These are phyloP conservation scores for Zaprionus nigranus DNA, from an alignment of 1,140 invertebrate genomes.

Conservation along the genomic window DNA sequence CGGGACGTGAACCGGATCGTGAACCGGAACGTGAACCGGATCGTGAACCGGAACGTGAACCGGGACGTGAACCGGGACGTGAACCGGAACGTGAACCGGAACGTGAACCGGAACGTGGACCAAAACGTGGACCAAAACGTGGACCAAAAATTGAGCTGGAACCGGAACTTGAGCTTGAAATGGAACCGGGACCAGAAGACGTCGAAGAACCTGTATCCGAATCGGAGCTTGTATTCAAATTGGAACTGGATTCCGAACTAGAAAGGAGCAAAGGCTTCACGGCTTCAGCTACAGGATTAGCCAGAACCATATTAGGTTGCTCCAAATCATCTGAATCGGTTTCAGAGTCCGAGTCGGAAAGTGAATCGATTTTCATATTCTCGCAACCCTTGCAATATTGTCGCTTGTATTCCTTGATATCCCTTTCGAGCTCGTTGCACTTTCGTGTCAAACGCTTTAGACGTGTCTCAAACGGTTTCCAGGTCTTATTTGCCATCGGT, in stretches of 20 bases:
- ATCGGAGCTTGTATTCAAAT: neutral
- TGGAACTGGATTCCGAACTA: neutral
- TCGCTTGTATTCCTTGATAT: neutral
- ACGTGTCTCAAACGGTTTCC: slow-evolving; percentile 3
- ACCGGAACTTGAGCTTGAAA: neutral
- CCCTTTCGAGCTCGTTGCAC: neutral
- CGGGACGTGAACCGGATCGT: neutral
- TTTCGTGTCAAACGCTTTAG: neutral
- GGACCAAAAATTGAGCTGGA: neutral
- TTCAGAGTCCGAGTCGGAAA: neutral
- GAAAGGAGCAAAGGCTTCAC: neutral
- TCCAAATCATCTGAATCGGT: neutral
- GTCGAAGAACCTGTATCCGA: neutral
- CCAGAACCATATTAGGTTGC: neutral
- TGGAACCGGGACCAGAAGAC: neutral
- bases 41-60: too few relatives aligned
- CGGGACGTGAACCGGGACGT: neutral
- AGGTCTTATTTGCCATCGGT: neutral
- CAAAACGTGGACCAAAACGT: neutral
- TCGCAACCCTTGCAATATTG: neutral
- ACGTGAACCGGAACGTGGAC: neutral
- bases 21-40: neutral
- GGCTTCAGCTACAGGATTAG: neutral
- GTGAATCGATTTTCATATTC: neutral
- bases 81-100: neutral